Percentiles rank a stretch among this genome's conserved stretches.
Evolutionary conservation across 2,888 invertebrate species (phyloP).

Genomic region (Pteria penguin): DNA sequence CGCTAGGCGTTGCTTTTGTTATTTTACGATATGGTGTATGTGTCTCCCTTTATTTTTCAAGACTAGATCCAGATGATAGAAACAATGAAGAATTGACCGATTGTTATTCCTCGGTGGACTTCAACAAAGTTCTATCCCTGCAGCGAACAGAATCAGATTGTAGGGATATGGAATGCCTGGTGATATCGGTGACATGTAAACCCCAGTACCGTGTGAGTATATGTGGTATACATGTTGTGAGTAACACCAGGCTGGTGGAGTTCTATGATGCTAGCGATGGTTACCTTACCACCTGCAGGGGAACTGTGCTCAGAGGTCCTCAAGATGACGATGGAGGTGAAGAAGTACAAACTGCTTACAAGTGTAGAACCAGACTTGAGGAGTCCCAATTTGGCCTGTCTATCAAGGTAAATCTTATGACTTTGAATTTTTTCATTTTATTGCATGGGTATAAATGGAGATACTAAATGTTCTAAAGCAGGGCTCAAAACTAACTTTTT

Average conservation of each 20-base stretch:
- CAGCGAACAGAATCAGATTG: background rate
- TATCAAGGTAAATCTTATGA: constrained; percentile 30
- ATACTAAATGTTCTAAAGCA: too few species aligned
- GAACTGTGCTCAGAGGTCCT: background rate
- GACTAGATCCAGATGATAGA: constrained; percentile 2
- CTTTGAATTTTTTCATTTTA: too few species aligned
- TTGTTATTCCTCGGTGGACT: background rate
- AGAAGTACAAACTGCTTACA: constrained; percentile 9
- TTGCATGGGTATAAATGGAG: too few species aligned
- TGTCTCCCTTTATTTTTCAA: background rate
- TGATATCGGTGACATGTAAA: constrained; percentile 23
- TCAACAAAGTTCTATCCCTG: background rate
- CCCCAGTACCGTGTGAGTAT: constrained; percentile 37
- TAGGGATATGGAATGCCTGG: constrained; percentile 8
- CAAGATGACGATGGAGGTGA: constrained; percentile 27
- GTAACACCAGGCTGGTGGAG: constrained; percentile 20
- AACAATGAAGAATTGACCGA: background rate
- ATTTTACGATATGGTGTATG: too few species aligned
- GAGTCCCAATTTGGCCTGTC: constrained; percentile 22
- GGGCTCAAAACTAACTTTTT: too few species aligned
- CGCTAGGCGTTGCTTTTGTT: too few species aligned
- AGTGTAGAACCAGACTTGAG: constrained; percentile 15
- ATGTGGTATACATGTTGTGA: constrained; percentile 21
- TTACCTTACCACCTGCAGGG: constrained; percentile 15
- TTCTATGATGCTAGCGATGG: constrained; percentile 31